These are phyloP conservation scores for Rosalia funebris DNA, from an alignment of 2,888 invertebrate genomes.

Conservation along the genomic window DNA sequence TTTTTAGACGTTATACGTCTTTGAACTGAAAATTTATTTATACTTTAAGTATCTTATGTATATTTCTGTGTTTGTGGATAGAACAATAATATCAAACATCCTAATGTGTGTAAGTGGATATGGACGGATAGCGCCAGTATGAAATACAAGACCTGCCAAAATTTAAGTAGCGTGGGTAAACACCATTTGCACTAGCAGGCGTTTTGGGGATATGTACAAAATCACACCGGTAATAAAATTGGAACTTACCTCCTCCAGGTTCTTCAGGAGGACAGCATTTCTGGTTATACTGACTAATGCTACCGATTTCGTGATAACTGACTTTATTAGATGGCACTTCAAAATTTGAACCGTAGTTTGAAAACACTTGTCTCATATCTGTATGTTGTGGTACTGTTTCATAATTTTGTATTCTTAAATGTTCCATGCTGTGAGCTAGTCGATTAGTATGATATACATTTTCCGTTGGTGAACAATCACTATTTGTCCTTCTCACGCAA, in stretches of 20 bases:
- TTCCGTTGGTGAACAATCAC: slow-evolving; percentile 53
- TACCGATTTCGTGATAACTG: slow-evolving; percentile 44
- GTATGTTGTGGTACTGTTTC: slow-evolving; percentile 24
- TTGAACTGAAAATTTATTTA: no score
- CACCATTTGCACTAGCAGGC: no score
- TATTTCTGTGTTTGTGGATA: no score
- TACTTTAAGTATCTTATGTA: no score
- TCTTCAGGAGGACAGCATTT: slow-evolving; percentile 54
- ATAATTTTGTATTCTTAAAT: slow-evolving; percentile 40
- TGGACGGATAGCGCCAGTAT: no score
- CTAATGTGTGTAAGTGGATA: no score
- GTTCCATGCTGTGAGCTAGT: slow-evolving; percentile 52
- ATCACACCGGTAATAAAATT: no score
- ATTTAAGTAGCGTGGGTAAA: no score
- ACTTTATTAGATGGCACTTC: slow-evolving; percentile 41
- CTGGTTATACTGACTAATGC: slow-evolving; percentile 52
- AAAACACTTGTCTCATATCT: slow-evolving; percentile 35
- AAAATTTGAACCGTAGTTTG: slow-evolving; percentile 45
- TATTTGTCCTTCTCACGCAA: slow-evolving; percentile 49
- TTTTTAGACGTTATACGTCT: no score
- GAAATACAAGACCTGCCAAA: no score
- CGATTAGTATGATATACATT: slow-evolving; percentile 35
- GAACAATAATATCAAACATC: no score
- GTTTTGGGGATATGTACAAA: no score
- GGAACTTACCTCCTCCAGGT: slow-evolving; percentile 57